Evolutionary conservation across 2,113 vertebrate species (phyloP).

Genomic region (Neoarius graeffei): DNA sequence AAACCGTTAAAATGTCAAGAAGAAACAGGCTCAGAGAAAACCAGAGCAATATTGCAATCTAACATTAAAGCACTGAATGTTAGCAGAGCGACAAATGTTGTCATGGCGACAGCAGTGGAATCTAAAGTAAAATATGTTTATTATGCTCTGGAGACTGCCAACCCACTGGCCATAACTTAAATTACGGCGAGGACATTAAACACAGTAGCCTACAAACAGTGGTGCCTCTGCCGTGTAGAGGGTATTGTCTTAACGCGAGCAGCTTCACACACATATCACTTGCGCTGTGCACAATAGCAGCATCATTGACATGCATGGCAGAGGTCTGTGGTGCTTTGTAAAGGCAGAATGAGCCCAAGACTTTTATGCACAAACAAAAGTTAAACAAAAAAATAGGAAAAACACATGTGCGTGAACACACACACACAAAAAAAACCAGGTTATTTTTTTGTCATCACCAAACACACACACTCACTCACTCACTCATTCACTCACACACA

Average conservation of each 20-base stretch:
- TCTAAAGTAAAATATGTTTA: conserved; percentile 6
- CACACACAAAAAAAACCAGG: no score
- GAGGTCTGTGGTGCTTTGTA: conserved; percentile 32
- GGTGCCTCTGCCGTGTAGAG: not conserved
- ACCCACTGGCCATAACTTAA: not conserved
- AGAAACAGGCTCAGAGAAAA: not conserved
- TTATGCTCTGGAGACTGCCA: not conserved
- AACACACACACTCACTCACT: no score
- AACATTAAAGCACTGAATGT: not conserved
- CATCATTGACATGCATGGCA: conserved; percentile 54
- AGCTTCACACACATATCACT: conserved; percentile 44
- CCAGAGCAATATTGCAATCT: not conserved
- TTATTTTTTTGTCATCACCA: no score
- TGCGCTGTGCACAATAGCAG: conserved; percentile 43
- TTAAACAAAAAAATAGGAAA: not conserved
- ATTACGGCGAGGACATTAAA: conserved; percentile 4
- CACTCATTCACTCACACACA: no score
- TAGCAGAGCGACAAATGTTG: not conserved
- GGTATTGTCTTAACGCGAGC: conserved; percentile 26
- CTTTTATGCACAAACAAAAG: conserved; percentile 43
- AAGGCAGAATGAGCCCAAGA: conserved; percentile 24
- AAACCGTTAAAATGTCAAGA: not conserved
- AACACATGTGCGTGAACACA: not conserved
- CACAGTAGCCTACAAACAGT: not conserved
- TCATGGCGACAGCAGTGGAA: not conserved